Base-by-base conservation (phyloP, 2,888 invertebrate species). In the Drosophila cracens region DNA sequence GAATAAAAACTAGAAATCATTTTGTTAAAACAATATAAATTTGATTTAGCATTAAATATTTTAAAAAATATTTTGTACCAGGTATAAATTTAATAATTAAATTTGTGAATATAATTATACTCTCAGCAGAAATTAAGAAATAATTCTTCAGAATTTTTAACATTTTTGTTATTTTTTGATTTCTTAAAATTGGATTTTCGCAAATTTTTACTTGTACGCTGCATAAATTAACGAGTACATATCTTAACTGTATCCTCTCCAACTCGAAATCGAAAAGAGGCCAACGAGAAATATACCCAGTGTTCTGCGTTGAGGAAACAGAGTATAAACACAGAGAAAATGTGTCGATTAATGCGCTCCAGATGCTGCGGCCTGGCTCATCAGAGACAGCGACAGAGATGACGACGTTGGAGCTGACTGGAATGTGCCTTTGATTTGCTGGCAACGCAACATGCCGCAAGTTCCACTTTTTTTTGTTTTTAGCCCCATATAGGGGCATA, bases 321-420 rank as follows among this genome's bases (percentile, higher is more conserved):
- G 43, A 18, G 57, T 31, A 18, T 43, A 57, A 57, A 61, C 57
- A 46, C 38, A 58, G 67, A 79, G 79, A 85, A 83, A 85, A 87
- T 89, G 89, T 87, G 89, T 89, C 89, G 89, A 87, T 87, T 87
- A 89, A 87, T 89, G 87, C 83, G 89, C 87, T 87, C 87, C 87
- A 87, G 89, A 87, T 87, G 87, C 84, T 88, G 70, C 65, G 31
- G 57, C 65, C 63, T 57, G 53, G 69, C 78, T 67, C 83, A 56
- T 64, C 68, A 57, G 77, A 43, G 53, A 36, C 60, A 53, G 59
- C 16, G 57, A 31, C 62, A n/a, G 56, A 65, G 74, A 60, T 54
- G 81, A 62, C 65, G 75, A 74, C 69, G 70, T 51, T 62, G 77
- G 58, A 72, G 76, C 51, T 69, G 82, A 76, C 76, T 74, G 85